Evolutionary conservation across 1,140 invertebrate species (phyloP).

Genomic region (Tenebrio molitor): DNA sequence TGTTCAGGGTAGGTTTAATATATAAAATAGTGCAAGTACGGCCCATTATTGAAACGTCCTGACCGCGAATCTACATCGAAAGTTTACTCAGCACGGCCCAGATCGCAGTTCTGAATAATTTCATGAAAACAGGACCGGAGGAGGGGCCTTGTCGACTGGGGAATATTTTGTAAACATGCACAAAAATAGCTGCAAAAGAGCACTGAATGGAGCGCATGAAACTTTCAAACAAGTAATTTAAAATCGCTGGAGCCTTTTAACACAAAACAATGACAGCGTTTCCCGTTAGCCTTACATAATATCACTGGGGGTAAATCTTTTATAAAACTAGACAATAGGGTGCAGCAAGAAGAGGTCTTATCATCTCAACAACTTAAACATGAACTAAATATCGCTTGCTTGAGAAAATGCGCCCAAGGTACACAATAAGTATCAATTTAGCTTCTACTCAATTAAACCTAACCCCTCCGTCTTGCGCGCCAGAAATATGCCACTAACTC

Average conservation of each 20-base stretch:
- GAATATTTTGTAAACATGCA: constrained; percentile 31
- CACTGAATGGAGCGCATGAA: constrained; percentile 54
- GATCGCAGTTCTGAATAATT: constrained; percentile 24
- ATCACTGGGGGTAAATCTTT: constrained; percentile 50
- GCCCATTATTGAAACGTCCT: constrained; percentile 35
- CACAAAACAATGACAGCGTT: constrained; percentile 56
- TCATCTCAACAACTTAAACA: constrained; percentile 36
- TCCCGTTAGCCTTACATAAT: constrained; percentile 55
- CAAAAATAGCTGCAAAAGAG: constrained; percentile 37
- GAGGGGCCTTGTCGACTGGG: too few relatives aligned
- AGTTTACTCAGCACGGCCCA: constrained; percentile 13
- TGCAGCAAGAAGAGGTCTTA: constrained; percentile 18
- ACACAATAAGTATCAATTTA: constrained; percentile 41
- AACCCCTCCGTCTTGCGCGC: constrained; percentile 27
- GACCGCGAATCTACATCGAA: constrained; percentile 21
- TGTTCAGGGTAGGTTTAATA: constrained; percentile 31
- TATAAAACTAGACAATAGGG: constrained; percentile 56
- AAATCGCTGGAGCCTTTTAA: constrained; percentile 50
- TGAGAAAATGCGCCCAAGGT: constrained; percentile 33
- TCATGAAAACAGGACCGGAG: too few relatives aligned
- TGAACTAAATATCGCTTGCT: constrained; percentile 37
- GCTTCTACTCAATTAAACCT: constrained; percentile 37
- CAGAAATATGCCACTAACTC: constrained; percentile 37
- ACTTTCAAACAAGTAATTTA: constrained; percentile 57
- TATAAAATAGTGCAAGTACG: constrained; percentile 30